Conservation (phyloP, 1,140 invertebrate genomes). For the Telenomus remus region DNA sequence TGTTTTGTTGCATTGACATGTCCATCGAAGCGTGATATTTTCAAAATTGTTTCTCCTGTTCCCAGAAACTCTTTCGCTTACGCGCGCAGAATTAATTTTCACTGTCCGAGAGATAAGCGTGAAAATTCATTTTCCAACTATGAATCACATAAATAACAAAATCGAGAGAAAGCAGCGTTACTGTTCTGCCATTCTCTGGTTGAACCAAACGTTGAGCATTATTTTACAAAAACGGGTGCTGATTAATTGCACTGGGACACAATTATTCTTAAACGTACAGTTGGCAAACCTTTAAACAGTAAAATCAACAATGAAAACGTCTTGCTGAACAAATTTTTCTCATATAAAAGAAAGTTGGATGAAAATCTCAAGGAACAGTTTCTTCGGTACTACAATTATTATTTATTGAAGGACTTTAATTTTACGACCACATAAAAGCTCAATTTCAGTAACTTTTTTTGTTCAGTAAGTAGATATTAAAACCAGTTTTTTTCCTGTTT, state of each 20-base stretch:
- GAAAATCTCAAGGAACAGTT: too few species aligned
- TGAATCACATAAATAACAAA: conserved; percentile 53
- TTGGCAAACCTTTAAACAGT: conserved; percentile 2
- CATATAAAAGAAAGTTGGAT: too few species aligned
- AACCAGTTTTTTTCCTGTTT: too few species aligned
- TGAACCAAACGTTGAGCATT: conserved; percentile 22
- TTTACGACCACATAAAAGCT: too few species aligned
- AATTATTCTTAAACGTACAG: not conserved
- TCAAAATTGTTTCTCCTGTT: conserved; percentile 24
- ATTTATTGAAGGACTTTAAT: too few species aligned
- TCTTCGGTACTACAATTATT: too few species aligned
- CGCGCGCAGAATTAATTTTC: conserved; percentile 55
- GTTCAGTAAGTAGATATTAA: too few species aligned
- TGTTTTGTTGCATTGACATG: not conserved
- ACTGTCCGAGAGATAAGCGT: conserved; percentile 39
- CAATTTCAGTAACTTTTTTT: too few species aligned
- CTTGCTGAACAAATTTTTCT: too few species aligned
- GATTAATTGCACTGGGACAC: conserved; percentile 6
- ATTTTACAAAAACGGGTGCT: conserved; percentile 32
- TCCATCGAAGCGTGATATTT: not conserved
- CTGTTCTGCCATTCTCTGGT: conserved; percentile 10
- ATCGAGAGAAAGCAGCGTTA: conserved; percentile 17
- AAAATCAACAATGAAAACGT: not conserved
- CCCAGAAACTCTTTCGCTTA: conserved; percentile 22
- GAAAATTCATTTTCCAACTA: conserved; percentile 64